Evolutionary conservation across 2,797 vertebrate species (phyloP).

Genomic region (Scomberomorus guttatus): DNA sequence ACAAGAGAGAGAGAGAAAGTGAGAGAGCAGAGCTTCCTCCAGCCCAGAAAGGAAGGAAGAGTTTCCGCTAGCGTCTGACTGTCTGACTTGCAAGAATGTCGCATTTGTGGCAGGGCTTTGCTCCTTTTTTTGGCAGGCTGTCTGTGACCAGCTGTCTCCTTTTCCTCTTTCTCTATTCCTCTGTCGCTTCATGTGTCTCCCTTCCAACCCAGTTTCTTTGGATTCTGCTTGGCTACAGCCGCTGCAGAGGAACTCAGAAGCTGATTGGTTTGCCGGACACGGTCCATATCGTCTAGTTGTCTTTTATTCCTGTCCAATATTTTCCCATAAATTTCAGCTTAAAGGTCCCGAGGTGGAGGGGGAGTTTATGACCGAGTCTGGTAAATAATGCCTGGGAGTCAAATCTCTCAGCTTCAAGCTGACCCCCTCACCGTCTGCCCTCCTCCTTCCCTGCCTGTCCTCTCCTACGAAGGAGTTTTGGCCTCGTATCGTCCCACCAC

Average conservation of each 20-base stretch:
- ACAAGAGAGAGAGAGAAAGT: slow-evolving; percentile 66
- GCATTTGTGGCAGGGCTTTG: slow-evolving; percentile 78
- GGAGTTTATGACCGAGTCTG: slow-evolving; percentile 26
- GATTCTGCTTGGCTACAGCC: slow-evolving; percentile 80
- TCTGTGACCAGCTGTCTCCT: slow-evolving; percentile 85
- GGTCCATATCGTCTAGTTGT: slow-evolving; percentile 56
- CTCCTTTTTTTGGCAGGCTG: slow-evolving; percentile 77
- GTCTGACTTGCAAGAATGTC: slow-evolving; percentile 84
- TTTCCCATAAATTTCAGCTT: slow-evolving; percentile 52
- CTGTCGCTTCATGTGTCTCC: slow-evolving; percentile 77
- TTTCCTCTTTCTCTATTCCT: slow-evolving; percentile 68
- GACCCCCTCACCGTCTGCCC: slow-evolving; percentile 30
- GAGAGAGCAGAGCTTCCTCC: slow-evolving; percentile 77
- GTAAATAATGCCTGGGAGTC: slow-evolving; percentile 39
- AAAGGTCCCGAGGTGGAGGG: slow-evolving; percentile 47
- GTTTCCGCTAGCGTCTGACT: slow-evolving; percentile 82
- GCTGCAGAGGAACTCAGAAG: slow-evolving; percentile 68
- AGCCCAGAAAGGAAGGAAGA: slow-evolving; percentile 80
- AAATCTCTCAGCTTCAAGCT: slow-evolving; percentile 30
- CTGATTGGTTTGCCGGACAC: slow-evolving; percentile 69
- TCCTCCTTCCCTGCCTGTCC: slow-evolving; percentile 13
- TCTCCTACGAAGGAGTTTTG: slow-evolving; percentile 90
- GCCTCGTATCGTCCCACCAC: slow-evolving; percentile 82
- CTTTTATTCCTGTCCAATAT: slow-evolving; percentile 60
- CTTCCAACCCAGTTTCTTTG: slow-evolving; percentile 84